phyloP scores from a whole-genome alignment of 2,888 invertebrate genomes.

The Drosophila quinaria region DNA sequence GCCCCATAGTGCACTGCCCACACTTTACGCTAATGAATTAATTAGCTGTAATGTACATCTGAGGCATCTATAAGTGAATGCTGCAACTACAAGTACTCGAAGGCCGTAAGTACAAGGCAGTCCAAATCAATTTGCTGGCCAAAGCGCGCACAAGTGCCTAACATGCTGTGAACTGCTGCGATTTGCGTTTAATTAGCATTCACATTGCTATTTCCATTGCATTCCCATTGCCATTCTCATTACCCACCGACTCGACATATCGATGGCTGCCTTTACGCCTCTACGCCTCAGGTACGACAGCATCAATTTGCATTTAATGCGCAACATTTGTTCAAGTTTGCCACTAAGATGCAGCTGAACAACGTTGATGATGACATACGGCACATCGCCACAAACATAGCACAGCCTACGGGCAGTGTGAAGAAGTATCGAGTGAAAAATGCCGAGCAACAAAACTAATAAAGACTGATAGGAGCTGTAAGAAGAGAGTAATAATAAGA shows the following conservation, averaged over 20 bases:
- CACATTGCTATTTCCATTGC: constrained; percentile 13
- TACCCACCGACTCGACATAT: constrained; percentile 9
- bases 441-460: not conserved
- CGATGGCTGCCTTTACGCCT: not conserved
- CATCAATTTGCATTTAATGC: constrained; percentile 66
- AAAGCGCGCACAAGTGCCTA: constrained; percentile 50
- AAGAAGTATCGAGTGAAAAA: not conserved
- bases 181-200: constrained; percentile 72
- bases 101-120: constrained; percentile 5
- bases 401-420: not conserved
- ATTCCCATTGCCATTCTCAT: not conserved
- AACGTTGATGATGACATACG: constrained; percentile 1
- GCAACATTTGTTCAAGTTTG: constrained; percentile 52
- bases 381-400: constrained; percentile 1
- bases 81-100: not conserved
- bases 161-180: constrained; percentile 52
- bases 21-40: constrained; percentile 62
- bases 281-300: constrained; percentile 52
- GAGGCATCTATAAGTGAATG: constrained; percentile 8
- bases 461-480: not conserved
- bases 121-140: constrained; percentile 67
- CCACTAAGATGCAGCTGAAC: constrained; percentile 17
- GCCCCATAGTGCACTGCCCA: not conserved
- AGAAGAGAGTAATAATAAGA: not conserved
- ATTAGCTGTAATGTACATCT: constrained; percentile 56